Evolutionary conservation across 2,113 vertebrate species (phyloP).

Genomic region (Cyprinodon brontotheroides): DNA sequence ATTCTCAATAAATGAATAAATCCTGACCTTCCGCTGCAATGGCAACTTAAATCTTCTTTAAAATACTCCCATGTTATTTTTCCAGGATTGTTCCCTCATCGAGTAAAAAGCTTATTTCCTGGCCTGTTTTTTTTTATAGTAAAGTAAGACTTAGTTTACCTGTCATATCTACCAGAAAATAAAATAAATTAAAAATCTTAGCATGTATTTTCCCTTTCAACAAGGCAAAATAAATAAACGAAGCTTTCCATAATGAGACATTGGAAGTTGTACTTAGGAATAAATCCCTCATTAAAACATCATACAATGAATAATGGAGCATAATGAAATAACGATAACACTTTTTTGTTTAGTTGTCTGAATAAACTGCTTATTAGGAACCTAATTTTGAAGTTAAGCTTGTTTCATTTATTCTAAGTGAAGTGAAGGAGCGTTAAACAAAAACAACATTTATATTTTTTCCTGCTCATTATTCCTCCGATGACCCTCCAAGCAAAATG

Average conservation of each 20-base stretch:
- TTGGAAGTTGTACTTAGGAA: no score
- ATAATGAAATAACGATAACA: background rate
- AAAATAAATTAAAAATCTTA: background rate
- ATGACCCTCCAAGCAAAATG: conserved; percentile 56
- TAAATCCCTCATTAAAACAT: background rate
- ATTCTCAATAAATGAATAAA: no score
- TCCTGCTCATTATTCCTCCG: conserved; percentile 53
- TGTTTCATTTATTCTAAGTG: conserved; percentile 29
- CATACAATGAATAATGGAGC: background rate
- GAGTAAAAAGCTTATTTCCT: no score
- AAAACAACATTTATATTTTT: conserved; percentile 58
- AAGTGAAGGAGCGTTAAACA: conserved; percentile 8
- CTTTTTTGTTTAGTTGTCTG: conserved; percentile 1
- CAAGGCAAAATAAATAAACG: background rate
- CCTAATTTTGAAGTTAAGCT: conserved; percentile 14
- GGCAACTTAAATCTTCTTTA: no score
- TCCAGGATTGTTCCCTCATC: no score
- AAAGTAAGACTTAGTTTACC: background rate
- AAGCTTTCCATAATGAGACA: background rate
- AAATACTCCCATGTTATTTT: no score
- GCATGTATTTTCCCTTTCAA: background rate
- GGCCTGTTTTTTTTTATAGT: no score
- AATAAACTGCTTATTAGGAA: conserved; percentile 39
- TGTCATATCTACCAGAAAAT: background rate
- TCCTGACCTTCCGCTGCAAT: no score